phyloP scores from a whole-genome alignment of 1,140 invertebrate genomes.

The Procambarus virginalis region DNA sequence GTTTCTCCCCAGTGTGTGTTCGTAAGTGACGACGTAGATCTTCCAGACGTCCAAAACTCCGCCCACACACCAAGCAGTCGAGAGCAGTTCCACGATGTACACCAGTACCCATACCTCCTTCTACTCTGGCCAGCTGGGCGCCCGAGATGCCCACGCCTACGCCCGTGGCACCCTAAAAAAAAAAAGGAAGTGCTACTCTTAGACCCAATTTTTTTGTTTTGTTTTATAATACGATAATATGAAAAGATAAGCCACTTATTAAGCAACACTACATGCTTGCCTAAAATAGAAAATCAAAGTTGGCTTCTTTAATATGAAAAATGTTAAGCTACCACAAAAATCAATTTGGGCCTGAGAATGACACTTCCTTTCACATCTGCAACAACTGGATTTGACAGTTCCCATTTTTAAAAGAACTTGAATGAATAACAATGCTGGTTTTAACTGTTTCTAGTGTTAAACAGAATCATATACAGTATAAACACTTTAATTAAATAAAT shows the following conservation, averaged over 20 bases:
- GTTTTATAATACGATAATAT: neutral
- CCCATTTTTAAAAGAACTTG: neutral
- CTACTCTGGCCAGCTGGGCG: constrained; percentile 47
- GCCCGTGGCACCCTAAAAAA: constrained; percentile 52
- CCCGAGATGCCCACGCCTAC: constrained; percentile 53
- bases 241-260: neutral
- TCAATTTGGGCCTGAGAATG: constrained; percentile 5
- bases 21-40: constrained; percentile 56
- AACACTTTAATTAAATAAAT: too few species aligned
- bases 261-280: neutral
- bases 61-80: constrained; percentile 73
- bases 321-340: neutral
- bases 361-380: neutral
- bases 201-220: constrained; percentile 19
- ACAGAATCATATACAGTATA: too few species aligned
- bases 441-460: too few species aligned
- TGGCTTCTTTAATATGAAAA: neutral
- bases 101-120: constrained; percentile 19
- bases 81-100: constrained; percentile 8
- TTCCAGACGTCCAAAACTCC: constrained; percentile 72
- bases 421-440: too few species aligned
- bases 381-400: neutral
- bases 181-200: constrained; percentile 53
- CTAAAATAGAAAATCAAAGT: neutral
- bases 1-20: constrained; percentile 65